Conservation (phyloP, 2,797 vertebrate genomes). For the Pygocentrus nattereri region DNA sequence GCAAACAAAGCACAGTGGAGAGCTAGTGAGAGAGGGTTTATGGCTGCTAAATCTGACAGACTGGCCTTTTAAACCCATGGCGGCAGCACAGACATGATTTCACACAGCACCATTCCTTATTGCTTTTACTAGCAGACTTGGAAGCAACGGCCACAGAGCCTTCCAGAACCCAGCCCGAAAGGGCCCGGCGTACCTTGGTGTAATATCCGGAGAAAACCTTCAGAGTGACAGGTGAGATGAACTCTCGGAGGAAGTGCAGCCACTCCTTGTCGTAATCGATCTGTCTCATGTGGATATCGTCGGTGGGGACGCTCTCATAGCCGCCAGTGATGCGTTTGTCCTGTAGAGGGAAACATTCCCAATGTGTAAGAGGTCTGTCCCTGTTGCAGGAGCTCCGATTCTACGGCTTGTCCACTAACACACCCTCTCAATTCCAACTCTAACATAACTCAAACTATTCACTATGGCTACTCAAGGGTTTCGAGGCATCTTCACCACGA, state of each 20-base stretch:
- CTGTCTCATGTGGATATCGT: conserved; percentile 98
- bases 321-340: conserved; percentile 94
- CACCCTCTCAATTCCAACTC: not conserved
- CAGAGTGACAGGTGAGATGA: conserved; percentile 92
- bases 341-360: conserved; percentile 69
- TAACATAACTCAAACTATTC: not conserved
- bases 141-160: not conserved
- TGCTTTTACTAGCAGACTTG: conserved; percentile 13
- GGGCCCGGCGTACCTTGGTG: conserved; percentile 84
- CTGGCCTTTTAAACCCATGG: not conserved
- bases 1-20: not conserved
- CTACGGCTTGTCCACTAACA: too few species aligned
- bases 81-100: conserved; percentile 24
- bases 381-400: not conserved
- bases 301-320: conserved; percentile 97
- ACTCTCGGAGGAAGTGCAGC: conserved; percentile 97
- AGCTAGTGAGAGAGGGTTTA: not conserved
- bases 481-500: not conserved
- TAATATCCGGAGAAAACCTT: conserved; percentile 98
- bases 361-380: not conserved
- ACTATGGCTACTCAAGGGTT: not conserved
- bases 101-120: not conserved
- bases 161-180: not conserved
- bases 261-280: conserved; percentile 92
- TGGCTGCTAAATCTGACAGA: not conserved